phyloP scores from a whole-genome alignment of 2,888 invertebrate genomes.

The Corbicula japonica region DNA sequence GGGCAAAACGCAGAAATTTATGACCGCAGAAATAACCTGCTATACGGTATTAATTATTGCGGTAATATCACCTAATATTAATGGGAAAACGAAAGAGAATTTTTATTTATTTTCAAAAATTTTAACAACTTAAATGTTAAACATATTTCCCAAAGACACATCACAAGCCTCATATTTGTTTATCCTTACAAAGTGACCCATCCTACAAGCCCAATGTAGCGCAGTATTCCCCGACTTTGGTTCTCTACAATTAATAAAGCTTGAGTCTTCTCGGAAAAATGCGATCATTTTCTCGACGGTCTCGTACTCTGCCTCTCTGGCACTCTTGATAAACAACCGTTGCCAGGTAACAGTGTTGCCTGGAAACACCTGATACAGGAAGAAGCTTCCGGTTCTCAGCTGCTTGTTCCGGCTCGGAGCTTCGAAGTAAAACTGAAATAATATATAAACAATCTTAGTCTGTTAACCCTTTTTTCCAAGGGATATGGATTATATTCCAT shows the following conservation, averaged over 20 bases:
- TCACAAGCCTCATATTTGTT: not conserved
- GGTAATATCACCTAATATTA: no score
- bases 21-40: no score
- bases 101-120: no score
- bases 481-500: no score
- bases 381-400: slow-evolving; percentile 79
- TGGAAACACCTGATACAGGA: slow-evolving; percentile 86
- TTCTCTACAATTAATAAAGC: slow-evolving; percentile 85
- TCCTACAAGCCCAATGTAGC: slow-evolving; percentile 82
- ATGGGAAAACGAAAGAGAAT: no score
- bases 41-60: no score
- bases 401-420: slow-evolving; percentile 83
- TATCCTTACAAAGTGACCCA: slow-evolving; percentile 84
- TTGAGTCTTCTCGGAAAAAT: slow-evolving; percentile 82
- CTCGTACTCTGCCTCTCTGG: slow-evolving; percentile 83
- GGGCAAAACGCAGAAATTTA: no score
- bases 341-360: slow-evolving; percentile 83
- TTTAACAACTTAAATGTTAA: no score
- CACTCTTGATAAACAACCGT: slow-evolving; percentile 80
- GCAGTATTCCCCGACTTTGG: slow-evolving; percentile 83
- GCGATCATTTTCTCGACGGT: slow-evolving; percentile 83
- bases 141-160: not conserved
- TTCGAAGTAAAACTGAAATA: slow-evolving; percentile 83
- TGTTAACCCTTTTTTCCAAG: no score
- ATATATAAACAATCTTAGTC: no score